phyloP scores from a whole-genome alignment of 2,888 invertebrate species.

The Aleiodes leptofemur region DNA sequence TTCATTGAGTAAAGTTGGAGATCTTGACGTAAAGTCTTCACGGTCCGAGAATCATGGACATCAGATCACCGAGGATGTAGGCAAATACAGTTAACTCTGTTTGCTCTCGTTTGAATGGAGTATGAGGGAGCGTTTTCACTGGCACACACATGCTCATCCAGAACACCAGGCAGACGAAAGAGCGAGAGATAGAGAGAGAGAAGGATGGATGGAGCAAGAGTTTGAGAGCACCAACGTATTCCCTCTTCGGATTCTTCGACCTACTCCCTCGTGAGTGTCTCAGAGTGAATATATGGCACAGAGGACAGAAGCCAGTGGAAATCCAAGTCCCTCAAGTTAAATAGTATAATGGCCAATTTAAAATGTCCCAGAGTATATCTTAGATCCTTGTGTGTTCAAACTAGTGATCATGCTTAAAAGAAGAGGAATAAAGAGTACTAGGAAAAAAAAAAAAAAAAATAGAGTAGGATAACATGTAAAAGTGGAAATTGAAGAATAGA shows the following conservation, averaged over 20 bases:
- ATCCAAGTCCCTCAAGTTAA: constrained; percentile 72
- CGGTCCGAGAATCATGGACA: constrained; percentile 62
- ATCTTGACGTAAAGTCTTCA: constrained; percentile 45
- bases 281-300: constrained; percentile 17
- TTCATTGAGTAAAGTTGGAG: background rate
- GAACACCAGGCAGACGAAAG: background rate
- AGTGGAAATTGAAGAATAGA: constrained; percentile 21
- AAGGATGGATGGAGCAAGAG: background rate
- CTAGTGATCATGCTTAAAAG: background rate
- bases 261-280: constrained; percentile 53
- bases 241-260: constrained; percentile 35
- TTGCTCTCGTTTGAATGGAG: constrained; percentile 70
- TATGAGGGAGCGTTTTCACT: constrained; percentile 50
- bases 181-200: background rate
- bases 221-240: background rate
- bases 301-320: constrained; percentile 45
- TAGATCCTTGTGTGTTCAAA: constrained; percentile 67
- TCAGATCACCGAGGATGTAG: constrained; percentile 69
- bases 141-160: constrained; percentile 38
- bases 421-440: background rate
- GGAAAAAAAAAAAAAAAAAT: background rate
- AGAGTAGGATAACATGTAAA: background rate
- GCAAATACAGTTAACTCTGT: constrained; percentile 74
- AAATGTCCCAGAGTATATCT: constrained; percentile 72
- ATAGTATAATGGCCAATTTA: constrained; percentile 76